A percentile compares a stretch with the other conserved stretches of the same genome.
Conservation (phyloP, 2,797 vertebrate genomes). For the Caiman crocodilus region DNA sequence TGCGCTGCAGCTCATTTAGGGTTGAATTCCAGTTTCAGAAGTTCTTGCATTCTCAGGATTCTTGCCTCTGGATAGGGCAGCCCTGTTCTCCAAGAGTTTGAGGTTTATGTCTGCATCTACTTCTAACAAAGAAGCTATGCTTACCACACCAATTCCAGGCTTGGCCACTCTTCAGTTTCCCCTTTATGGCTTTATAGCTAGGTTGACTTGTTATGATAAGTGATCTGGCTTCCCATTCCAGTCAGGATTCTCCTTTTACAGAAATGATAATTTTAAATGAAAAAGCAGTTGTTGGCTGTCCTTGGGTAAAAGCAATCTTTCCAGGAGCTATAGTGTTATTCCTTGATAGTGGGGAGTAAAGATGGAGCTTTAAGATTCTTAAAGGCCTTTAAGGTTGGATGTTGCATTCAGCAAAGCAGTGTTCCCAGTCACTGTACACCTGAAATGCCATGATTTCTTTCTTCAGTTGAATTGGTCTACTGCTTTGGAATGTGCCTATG, state of each 20-base stretch:
- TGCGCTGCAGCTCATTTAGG: background rate
- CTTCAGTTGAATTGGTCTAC: too few species aligned
- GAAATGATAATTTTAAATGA: background rate
- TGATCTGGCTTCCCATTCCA: background rate
- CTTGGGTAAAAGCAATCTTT: background rate
- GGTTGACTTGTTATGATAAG: background rate
- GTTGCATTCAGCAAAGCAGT: too few species aligned
- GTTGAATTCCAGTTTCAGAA: background rate
- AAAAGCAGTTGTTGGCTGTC: background rate
- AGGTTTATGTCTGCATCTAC: background rate
- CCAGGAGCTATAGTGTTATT: background rate
- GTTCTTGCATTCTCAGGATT: rapidly evolving
- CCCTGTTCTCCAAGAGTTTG: background rate
- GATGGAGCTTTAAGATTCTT: background rate
- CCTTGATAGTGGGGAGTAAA: background rate
- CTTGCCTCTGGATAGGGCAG: background rate
- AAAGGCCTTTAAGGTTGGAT: too few species aligned
- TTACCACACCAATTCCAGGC: background rate
- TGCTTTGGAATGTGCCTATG: too few species aligned
- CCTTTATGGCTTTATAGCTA: background rate
- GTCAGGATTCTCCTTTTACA: background rate
- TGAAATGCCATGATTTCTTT: too few species aligned
- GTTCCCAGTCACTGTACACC: too few species aligned
- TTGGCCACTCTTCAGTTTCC: background rate
- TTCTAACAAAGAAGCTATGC: background rate